Conservation (phyloP, 2,113 vertebrate species). For the Hassar affinis region DNA sequence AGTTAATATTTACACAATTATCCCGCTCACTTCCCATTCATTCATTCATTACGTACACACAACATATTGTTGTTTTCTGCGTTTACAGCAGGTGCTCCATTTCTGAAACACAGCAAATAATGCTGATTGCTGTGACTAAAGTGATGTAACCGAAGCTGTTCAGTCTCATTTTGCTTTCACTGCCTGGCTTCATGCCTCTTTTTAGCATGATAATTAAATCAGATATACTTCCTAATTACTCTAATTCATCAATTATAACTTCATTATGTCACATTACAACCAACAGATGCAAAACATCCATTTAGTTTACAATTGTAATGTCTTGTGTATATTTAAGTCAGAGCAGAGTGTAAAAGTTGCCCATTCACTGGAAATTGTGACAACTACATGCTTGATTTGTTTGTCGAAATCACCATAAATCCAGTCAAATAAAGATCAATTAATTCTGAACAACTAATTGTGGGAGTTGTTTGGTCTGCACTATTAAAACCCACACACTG, state of each 20-base stretch:
- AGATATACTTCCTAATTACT: conserved; percentile 75
- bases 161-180: conserved; percentile 56
- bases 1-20: background rate
- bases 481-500: conserved; percentile 57
- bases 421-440: conserved; percentile 85
- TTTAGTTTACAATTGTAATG: conserved; percentile 64
- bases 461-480: conserved; percentile 65
- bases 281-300: conserved; percentile 65
- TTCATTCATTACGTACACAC: background rate
- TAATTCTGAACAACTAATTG: conserved; percentile 82
- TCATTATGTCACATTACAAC: conserved; percentile 75
- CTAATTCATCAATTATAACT: conserved; percentile 76
- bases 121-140: conserved; percentile 48
- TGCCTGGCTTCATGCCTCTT: conserved; percentile 64
- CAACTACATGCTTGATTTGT: conserved; percentile 79
- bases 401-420: conserved; percentile 83
- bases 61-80: background rate
- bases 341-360: conserved; percentile 45
- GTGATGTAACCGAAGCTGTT: conserved; percentile 36
- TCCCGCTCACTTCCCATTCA: background rate
- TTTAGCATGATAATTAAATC: conserved; percentile 73
- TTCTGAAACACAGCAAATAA: background rate
- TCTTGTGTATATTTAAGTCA: conserved; percentile 51
- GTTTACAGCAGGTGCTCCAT: background rate
- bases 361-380: conserved; percentile 70